Base-by-base conservation (phyloP, 2,113 vertebrate genomes). In the Speoplatyrhinus poulsoni region DNA sequence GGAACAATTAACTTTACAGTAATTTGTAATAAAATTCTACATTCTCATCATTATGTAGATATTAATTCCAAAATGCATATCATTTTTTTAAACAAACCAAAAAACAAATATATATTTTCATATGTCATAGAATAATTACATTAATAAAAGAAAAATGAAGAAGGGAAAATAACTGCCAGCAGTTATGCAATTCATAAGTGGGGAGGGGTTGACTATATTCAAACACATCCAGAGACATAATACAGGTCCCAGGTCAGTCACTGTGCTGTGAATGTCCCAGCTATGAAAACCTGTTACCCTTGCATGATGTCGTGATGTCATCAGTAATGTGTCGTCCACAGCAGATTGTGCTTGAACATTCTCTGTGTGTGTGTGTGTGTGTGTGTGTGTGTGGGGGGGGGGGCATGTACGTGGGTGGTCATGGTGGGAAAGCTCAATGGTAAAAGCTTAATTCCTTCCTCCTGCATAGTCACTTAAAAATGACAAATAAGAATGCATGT, bases 361-460 rank as follows among this genome's bases (percentile, higher is more conserved):
- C 9, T 12, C 56, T 32, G 41, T 68, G 11, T 62, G 46, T 19
- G 19, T 19, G 19, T 19, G 19, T 19, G 19, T 19, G 19, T 19
- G 19, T 19, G 19, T 19, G 19, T 19, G 19, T 19, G 19, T 1
- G 19, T 19, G 41, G 36, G n/a, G 2, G 36, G 46, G 16, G 15
- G 50, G 54, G 13, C 19, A 36, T n/a, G 59, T 52, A 32, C 60
- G 36, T 46, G 55, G 64, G 65, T 50, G 54, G 48, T 68, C 65
- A 55, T 64, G 32, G 62, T 53, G 19, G 60, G 65, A 63, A 77
- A 52, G 54, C 3, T 17, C 63, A 67, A 62, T 65, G 54, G 49
- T 49, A 6, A 1, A 71, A 46, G 11, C 56, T 73, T 48, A 78
- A 73, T 73, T 52, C 65, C 69, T 69, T 78, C 66, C 70, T 46